A percentile compares a stretch with the other conserved stretches of the same genome.
These are phyloP conservation scores for Engystomops pustulosus DNA, from an alignment of 2,113 vertebrate species.

Conservation along the genomic window DNA sequence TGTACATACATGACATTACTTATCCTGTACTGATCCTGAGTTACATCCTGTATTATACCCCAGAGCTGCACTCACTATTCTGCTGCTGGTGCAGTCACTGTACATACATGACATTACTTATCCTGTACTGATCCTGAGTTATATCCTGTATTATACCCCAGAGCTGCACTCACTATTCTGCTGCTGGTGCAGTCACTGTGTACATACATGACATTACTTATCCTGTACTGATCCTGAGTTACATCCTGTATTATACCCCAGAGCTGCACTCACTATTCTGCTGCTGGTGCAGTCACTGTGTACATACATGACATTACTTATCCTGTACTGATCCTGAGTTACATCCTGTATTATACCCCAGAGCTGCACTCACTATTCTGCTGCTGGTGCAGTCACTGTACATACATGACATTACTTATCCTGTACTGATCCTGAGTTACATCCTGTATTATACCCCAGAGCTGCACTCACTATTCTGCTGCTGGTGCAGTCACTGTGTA, in stretches of 20 bases:
- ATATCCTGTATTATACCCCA: slow-evolving; percentile 1
- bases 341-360: no score
- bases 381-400: not conserved
- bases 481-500: not conserved
- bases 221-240: no score
- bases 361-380: no score
- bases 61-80: not conserved
- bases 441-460: not conserved
- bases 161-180: not conserved
- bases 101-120: not conserved
- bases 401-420: not conserved
- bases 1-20: not conserved
- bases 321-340: no score
- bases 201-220: not conserved
- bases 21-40: no score
- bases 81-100: not conserved
- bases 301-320: slow-evolving; percentile 76
- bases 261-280: not conserved
- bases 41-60: not conserved
- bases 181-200: not conserved
- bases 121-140: no score
- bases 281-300: not conserved
- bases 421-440: no score
- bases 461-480: not conserved
- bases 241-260: not conserved